Evolutionary conservation across 2,888 invertebrate genomes (phyloP).

Genomic region (Galeopsomyia nigrocyanea): DNA sequence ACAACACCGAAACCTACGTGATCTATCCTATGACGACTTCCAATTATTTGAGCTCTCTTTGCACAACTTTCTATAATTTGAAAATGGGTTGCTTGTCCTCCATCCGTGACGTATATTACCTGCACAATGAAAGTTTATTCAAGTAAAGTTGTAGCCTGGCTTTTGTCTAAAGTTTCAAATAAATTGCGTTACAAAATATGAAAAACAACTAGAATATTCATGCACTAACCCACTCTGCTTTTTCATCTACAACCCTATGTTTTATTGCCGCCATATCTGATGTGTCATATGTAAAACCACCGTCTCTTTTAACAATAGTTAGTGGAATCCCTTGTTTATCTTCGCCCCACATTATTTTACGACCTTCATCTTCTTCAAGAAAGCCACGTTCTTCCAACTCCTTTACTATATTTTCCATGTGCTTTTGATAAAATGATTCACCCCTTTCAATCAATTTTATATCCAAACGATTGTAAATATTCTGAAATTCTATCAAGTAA

Average conservation of each 20-base stretch:
- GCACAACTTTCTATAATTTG: slow-evolving; percentile 85
- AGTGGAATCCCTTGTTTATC: slow-evolving; percentile 84
- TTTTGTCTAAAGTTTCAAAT: too few relatives aligned
- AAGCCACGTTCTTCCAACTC: slow-evolving; percentile 79
- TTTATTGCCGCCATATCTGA: slow-evolving; percentile 96
- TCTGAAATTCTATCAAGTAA: slow-evolving; percentile 80
- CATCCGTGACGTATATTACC: slow-evolving; percentile 83
- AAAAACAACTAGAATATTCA: too few relatives aligned
- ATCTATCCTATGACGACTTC: slow-evolving; percentile 79
- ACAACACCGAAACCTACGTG: slow-evolving; percentile 98
- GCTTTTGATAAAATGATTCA: slow-evolving; percentile 96
- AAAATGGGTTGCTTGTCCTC: slow-evolving; percentile 88
- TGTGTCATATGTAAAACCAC: slow-evolving; percentile 97
- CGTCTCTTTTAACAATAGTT: slow-evolving; percentile 96
- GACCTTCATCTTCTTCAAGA: slow-evolving; percentile 85
- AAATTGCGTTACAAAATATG: too few relatives aligned
- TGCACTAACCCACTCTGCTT: slow-evolving; percentile 81
- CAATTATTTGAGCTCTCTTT: slow-evolving; percentile 80
- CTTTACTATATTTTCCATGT: slow-evolving; percentile 86
- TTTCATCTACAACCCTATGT: slow-evolving; percentile 86
- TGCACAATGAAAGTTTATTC: slow-evolving; percentile 44
- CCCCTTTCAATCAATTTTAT: slow-evolving; percentile 85
- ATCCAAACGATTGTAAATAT: slow-evolving; percentile 89
- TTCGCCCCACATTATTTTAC: slow-evolving; percentile 86
- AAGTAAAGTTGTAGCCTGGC: neutral